A percentile compares a stretch with the other conserved stretches of the same genome.
Conservation (phyloP, 2,113 vertebrate genomes). For the Indicator indicator region DNA sequence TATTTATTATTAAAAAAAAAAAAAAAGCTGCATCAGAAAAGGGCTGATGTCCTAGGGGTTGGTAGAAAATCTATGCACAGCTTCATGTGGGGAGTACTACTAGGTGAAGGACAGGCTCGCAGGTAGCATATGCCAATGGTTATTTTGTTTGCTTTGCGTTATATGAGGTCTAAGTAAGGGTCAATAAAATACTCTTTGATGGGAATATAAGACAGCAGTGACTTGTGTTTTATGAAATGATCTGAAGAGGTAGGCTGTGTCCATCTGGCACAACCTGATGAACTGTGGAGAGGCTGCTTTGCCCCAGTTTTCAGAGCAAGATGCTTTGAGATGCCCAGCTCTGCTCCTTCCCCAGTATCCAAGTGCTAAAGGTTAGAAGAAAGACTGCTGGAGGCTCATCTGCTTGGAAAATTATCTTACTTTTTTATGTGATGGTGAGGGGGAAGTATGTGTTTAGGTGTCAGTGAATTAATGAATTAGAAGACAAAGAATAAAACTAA, state of each 20-base stretch:
- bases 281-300: background rate
- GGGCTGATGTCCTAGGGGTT: background rate
- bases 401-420: background rate
- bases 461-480: background rate
- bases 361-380: background rate
- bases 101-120: fast-evolving
- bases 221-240: background rate
- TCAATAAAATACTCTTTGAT: background rate
- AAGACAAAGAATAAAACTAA: background rate
- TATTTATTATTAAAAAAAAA: background rate
- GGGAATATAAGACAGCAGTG: background rate
- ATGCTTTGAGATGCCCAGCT: background rate
- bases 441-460: background rate
- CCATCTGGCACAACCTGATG: background rate
- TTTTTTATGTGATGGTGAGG: background rate
- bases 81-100: background rate
- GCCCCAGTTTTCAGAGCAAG: background rate
- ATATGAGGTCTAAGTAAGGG: background rate
- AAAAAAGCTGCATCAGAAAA: background rate
- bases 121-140: fast-evolving
- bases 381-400: background rate
- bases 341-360: background rate
- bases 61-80: background rate
- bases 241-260: background rate
- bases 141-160: background rate